Evolutionary conservation across 2,797 vertebrate genomes (phyloP).

Genomic region (Lepus oiostolus): DNA sequence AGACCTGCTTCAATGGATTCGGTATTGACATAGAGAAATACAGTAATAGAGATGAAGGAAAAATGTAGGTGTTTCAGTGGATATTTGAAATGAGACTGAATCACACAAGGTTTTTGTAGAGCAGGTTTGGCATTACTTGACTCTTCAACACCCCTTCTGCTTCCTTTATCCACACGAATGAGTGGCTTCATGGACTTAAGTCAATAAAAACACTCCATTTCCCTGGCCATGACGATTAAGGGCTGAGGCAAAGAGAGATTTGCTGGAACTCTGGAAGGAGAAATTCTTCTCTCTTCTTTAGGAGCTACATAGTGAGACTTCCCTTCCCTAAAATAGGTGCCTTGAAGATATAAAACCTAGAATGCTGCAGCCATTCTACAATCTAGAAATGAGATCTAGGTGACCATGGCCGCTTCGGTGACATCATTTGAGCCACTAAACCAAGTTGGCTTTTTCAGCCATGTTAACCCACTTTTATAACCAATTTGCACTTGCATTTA

Average conservation of each 20-base stretch:
- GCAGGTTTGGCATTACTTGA: neutral
- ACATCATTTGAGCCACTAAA: neutral
- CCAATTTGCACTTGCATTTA: neutral
- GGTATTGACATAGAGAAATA: slow-evolving; percentile 63
- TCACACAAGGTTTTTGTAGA: neutral
- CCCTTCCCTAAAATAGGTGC: neutral
- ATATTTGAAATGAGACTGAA: slow-evolving; percentile 37
- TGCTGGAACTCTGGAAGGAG: neutral
- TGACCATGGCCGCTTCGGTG: neutral
- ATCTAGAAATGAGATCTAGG: neutral
- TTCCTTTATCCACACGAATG: neutral
- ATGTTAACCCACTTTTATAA: neutral
- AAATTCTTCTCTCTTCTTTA: slow-evolving; percentile 1
- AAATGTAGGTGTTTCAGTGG: neutral
- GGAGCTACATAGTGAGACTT: neutral
- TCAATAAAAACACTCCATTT: neutral
- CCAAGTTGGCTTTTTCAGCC: neutral
- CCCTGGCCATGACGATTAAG: neutral
- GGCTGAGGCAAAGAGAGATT: neutral
- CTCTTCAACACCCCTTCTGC: neutral
- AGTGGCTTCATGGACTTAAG: neutral
- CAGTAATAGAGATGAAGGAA: slow-evolving; percentile 14
- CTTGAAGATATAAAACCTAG: neutral
- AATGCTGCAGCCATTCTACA: neutral
- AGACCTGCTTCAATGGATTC: slow-evolving; percentile 50